phyloP scores from a whole-genome alignment of 2,113 vertebrate species.

The Callorhinus ursinus region DNA sequence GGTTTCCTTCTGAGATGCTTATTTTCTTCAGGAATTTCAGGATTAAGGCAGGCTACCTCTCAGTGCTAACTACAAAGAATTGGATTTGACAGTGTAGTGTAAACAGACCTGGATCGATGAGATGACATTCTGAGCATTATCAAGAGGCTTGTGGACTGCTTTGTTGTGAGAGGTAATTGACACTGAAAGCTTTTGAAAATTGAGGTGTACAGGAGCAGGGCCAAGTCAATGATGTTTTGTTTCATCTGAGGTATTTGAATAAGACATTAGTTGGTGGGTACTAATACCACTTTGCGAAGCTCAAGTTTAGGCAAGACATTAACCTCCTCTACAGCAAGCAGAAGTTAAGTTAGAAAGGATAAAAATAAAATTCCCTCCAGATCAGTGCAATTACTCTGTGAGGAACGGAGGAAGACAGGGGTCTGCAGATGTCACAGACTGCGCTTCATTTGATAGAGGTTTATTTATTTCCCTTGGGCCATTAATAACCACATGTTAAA shows the following conservation, averaged over 20 bases:
- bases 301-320: conserved; percentile 33
- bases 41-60: conserved; percentile 64
- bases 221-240: conserved; percentile 9
- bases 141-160: conserved; percentile 45
- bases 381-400: not conserved
- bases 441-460: not conserved
- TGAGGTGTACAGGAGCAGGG: conserved; percentile 21
- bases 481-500: conserved; percentile 26
- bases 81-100: conserved; percentile 65
- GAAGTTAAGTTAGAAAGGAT: conserved; percentile 40
- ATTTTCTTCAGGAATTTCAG: conserved; percentile 68
- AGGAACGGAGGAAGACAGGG: conserved; percentile 37
- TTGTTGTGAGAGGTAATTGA: conserved; percentile 52
- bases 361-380: conserved; percentile 38
- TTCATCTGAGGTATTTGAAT: conserved; percentile 60
- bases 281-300: not conserved
- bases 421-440: not conserved
- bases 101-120: conserved; percentile 27
- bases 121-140: not conserved
- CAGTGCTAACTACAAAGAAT: conserved; percentile 57
- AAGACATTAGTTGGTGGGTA: not conserved
- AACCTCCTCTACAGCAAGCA: conserved; percentile 19
- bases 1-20: conserved; percentile 61
- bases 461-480: conserved; percentile 49
- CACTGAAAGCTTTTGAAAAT: conserved; percentile 64